Evolutionary conservation across 2,113 vertebrate species (phyloP).

Genomic region (Apus apus): DNA sequence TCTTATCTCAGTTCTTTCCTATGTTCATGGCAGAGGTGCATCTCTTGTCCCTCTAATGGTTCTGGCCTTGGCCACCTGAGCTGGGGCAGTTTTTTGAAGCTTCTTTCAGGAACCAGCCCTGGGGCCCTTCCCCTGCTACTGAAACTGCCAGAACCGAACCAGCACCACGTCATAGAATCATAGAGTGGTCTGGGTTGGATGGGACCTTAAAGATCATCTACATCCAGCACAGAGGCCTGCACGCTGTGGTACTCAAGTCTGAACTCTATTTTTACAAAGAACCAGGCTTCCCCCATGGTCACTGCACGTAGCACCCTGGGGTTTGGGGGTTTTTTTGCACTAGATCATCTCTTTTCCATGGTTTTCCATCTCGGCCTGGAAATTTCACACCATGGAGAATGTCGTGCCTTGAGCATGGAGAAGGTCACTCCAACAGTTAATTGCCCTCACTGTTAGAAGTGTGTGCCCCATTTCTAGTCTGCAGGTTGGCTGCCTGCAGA

Average conservation of each 20-base stretch:
- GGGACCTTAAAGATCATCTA: not conserved
- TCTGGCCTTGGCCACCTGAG: too few species aligned
- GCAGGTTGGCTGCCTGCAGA: not conserved
- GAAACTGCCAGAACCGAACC: too few species aligned
- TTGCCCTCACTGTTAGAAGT: not conserved
- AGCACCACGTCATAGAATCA: too few species aligned
- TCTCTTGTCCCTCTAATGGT: too few species aligned
- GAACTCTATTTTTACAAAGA: not conserved
- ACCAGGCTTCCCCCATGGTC: accelerated
- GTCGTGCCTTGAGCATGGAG: not conserved
- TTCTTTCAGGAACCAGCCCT: too few species aligned
- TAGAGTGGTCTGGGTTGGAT: too few species aligned
- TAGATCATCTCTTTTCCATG: not conserved
- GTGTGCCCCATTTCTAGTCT: not conserved
- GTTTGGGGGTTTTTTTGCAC: not conserved
- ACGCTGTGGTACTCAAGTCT: accelerated
- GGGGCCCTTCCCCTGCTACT: too few species aligned
- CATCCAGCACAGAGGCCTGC: not conserved
- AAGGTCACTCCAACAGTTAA: not conserved
- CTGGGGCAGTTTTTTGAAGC: too few species aligned
- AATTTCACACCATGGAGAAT: not conserved
- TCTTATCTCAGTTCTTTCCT: too few species aligned
- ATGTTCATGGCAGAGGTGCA: too few species aligned
- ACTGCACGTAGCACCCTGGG: not conserved
- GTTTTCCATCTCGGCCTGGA: not conserved